Conservation (phyloP, 2,888 invertebrate genomes). For the Neoascia interrupta region DNA sequence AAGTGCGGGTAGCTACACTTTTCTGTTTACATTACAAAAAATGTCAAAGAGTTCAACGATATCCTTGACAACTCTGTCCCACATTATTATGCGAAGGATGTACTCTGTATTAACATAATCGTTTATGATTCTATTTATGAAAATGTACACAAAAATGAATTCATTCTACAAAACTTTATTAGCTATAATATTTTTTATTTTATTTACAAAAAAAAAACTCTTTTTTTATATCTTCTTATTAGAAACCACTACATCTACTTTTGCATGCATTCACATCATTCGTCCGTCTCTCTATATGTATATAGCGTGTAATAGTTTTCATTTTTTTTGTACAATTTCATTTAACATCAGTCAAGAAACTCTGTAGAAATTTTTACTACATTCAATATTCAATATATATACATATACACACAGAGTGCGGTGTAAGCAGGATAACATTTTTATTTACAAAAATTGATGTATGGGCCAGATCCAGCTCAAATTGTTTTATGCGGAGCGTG, state of each 20-base stretch:
- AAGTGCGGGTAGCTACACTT: too few relatives aligned
- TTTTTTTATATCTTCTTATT: conserved; percentile 4
- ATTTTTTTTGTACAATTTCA: conserved; percentile 7
- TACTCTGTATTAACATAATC: conserved; percentile 20
- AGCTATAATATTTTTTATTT: conserved; percentile 3
- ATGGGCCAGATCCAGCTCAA: conserved; percentile 27
- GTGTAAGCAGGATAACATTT: conserved; percentile 35
- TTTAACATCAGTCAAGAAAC: conserved; percentile 10
- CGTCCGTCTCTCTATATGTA: too few relatives aligned
- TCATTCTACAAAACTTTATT: conserved; percentile 35
- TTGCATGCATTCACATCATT: conserved; percentile 61
- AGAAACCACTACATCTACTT: conserved; percentile 50
- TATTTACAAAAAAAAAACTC: conserved; percentile 51
- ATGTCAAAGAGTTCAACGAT: too few relatives aligned
- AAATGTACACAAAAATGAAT: conserved; percentile 44
- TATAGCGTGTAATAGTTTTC: conserved; percentile 13
- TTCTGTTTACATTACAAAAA: too few relatives aligned
- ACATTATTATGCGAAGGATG: conserved; percentile 47
- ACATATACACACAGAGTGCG: too few relatives aligned
- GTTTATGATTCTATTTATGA: conserved; percentile 35
- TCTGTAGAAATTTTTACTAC: conserved; percentile 24
- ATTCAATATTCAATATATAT: conserved; percentile 45
- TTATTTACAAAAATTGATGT: conserved; percentile 58
- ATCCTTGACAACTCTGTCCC: not conserved
- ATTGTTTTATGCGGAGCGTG: conserved; percentile 22